Percentiles rank a stretch among this genome's conserved stretches.
These are phyloP conservation scores for Salvelinus alpinus DNA, from an alignment of 2,113 vertebrate species.

Conservation along the genomic window DNA sequence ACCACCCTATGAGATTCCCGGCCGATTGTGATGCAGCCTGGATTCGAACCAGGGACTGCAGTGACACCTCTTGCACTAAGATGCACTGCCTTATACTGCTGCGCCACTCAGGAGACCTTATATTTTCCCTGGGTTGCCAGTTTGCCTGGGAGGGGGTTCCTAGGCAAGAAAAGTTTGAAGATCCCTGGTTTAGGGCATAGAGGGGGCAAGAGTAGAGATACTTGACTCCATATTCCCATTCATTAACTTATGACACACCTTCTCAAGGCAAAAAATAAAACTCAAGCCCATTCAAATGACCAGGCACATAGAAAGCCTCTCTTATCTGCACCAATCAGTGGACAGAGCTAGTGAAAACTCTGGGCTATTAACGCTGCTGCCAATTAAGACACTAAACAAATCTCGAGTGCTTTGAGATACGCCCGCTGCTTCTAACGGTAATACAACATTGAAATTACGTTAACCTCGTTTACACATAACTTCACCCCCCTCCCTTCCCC, in stretches of 20 bases:
- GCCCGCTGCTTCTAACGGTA: conserved; percentile 64
- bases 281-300: conserved; percentile 68
- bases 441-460: conserved; percentile 65
- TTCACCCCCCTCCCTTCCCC: conserved; percentile 20
- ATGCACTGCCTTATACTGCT: no score
- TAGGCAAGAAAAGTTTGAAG: no score
- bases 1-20: no score
- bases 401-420: conserved; percentile 76
- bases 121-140: no score
- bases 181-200: neutral
- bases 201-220: conserved; percentile 44
- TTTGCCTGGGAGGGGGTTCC: no score
- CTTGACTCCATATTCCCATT: conserved; percentile 68
- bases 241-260: conserved; percentile 58
- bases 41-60: no score
- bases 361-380: conserved; percentile 71
- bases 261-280: conserved; percentile 40
- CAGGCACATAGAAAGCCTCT: conserved; percentile 57
- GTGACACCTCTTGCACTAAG: no score
- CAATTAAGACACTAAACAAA: conserved; percentile 79
- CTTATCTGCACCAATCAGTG: conserved; percentile 71
- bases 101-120: no score
- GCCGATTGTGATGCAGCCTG: no score
- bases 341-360: conserved; percentile 54
- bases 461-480: conserved; percentile 65